Conservation (phyloP, 1,140 invertebrate genomes). For the Dendroctonus valens region DNA sequence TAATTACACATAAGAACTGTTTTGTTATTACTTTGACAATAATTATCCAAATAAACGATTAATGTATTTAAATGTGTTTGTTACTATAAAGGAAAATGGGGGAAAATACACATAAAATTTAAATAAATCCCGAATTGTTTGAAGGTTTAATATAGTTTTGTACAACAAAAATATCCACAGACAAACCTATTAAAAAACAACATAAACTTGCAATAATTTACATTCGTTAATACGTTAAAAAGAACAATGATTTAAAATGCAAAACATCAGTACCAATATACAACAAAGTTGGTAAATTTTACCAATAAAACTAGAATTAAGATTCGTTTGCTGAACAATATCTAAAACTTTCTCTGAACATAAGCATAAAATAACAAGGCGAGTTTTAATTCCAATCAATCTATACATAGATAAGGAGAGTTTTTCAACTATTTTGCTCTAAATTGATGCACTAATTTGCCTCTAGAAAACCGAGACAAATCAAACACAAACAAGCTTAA, state of each 20-base stretch:
- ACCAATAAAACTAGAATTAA: conserved; percentile 13
- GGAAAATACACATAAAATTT: not conserved
- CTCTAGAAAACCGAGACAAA: too few relatives aligned
- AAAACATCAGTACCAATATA: conserved; percentile 31
- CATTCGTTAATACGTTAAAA: conserved; percentile 32
- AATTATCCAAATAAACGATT: too few relatives aligned
- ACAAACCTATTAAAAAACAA: conserved; percentile 19
- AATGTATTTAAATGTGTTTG: too few relatives aligned
- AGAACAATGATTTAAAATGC: conserved; percentile 25
- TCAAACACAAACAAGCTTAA: too few relatives aligned
- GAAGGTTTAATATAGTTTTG: conserved; percentile 25
- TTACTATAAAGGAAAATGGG: too few relatives aligned
- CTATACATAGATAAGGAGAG: not conserved
- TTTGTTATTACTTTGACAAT: too few relatives aligned
- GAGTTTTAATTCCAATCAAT: conserved; percentile 2
- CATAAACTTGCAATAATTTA: conserved; percentile 32
- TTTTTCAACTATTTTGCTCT: not conserved
- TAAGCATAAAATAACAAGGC: conserved; percentile 3
- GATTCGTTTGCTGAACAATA: conserved; percentile 21
- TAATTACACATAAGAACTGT: too few relatives aligned
- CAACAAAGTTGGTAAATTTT: conserved; percentile 22
- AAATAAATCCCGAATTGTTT: not conserved
- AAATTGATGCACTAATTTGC: too few relatives aligned
- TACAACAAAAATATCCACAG: conserved; percentile 33
- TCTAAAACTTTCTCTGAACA: conserved; percentile 16